Base-by-base conservation (phyloP, 2,797 vertebrate genomes). In the Bradypus variegatus region DNA sequence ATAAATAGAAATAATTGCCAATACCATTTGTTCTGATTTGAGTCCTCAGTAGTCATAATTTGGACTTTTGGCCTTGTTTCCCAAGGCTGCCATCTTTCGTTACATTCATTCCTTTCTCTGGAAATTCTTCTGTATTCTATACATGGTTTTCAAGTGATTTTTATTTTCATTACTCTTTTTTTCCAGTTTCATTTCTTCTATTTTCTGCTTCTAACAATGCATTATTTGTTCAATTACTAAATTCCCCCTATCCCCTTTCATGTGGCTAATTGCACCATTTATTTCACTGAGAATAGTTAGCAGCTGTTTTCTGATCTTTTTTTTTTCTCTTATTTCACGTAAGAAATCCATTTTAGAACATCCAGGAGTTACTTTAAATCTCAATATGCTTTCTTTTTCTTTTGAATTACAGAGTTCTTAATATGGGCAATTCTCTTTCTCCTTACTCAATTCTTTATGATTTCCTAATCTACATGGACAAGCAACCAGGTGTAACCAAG, bases 241-340 rank as follows among this genome's bases (percentile, higher is more conserved):
- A 60, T 81, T 53, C 65, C 80, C 65, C 29, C 69, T 33, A 45
- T n/a, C 53, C 6, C 60, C 79, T 88, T 89, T 88, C 27, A 5
- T 16, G 75, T 80, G 36, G 65, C 29, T 53, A 45, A 45, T 58
- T 18, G 84, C 62, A 33, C 23, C 21, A 69, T 45, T 64, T 60
- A 65, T 79, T 88, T 88, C 73, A 53, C n/a, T 67, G 53, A 90
- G 91, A 91, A 84, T 87, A 53, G 29, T 60, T 76, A n/a, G 25
- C 55, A 72, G 45, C 87, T 85, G 36, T 77, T 79, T 31, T 53
- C 53, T 88, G 27, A 16, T 69, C 16, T 58, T 58, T 58, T 58
- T 79, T 36, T 38, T 23, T 65, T n/a, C n/a, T 60, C 19, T 38
- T 72, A 12, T n/a, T 76, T 87, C 45, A 5, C 58, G 23, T 60